These are phyloP conservation scores for Thripadectes ignobilis DNA, from an alignment of 2,797 vertebrate genomes.

Conservation along the genomic window DNA sequence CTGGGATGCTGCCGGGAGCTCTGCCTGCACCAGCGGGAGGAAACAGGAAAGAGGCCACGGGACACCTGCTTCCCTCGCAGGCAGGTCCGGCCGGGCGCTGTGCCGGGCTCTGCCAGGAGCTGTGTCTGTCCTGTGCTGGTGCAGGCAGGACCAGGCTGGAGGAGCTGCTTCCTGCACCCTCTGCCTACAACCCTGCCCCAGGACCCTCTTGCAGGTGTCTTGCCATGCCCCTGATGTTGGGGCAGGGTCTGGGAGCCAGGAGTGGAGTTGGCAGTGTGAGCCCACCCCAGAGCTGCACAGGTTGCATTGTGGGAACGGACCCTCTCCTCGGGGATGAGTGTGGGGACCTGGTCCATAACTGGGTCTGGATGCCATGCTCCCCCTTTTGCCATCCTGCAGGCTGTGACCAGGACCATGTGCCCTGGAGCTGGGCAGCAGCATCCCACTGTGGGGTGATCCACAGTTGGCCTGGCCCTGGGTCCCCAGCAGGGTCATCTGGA, in stretches of 20 bases:
- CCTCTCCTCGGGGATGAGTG: not conserved
- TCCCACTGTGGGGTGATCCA: accelerated
- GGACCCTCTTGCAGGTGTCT: not conserved
- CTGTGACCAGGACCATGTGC: not conserved
- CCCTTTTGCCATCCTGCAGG: not conserved
- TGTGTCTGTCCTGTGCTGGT: accelerated
- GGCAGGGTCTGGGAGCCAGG: not conserved
- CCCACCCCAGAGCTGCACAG: not conserved
- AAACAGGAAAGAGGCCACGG: not conserved
- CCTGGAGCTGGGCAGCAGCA: not conserved
- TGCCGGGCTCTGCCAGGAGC: not conserved
- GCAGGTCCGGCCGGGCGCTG: not conserved
- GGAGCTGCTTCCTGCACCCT: not conserved
- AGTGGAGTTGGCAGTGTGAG: accelerated
- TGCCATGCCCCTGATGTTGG: accelerated
- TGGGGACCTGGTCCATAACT: accelerated
- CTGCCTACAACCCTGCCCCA: accelerated
- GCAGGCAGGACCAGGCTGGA: not conserved
- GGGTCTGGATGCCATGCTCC: not conserved
- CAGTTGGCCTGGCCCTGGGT: not conserved
- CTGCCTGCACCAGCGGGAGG: accelerated
- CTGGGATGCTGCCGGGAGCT: not conserved
- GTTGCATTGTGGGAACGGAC: accelerated
- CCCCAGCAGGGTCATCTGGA: accelerated
- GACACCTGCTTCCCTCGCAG: not conserved